Conservation (phyloP, 2,888 invertebrate species). For the Morpho achilles region DNA sequence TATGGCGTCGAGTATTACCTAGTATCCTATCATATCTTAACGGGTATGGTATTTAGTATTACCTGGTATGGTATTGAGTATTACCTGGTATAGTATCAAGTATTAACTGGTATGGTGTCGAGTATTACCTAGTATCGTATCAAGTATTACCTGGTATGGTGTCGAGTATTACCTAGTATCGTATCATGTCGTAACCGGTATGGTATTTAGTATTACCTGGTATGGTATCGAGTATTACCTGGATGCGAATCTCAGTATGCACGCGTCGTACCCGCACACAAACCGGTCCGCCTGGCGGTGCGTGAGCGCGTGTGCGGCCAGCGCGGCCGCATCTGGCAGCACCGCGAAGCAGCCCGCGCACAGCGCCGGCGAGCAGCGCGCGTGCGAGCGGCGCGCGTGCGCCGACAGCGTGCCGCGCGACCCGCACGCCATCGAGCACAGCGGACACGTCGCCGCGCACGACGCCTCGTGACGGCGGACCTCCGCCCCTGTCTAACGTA, state of each 20-base stretch:
- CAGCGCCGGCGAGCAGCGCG: conserved; percentile 34
- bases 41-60: too few relatives aligned
- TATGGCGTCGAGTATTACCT: too few relatives aligned
- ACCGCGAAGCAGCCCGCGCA: conserved; percentile 47
- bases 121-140: too few relatives aligned
- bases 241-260: conserved; percentile 57
- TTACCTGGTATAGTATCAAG: conserved; percentile 6
- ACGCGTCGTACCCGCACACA: conserved; percentile 66
- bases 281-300: conserved; percentile 57
- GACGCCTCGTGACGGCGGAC: conserved; percentile 39
- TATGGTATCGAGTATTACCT: not conserved
- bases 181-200: too few relatives aligned
- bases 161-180: too few relatives aligned
- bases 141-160: too few relatives aligned
- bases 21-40: too few relatives aligned
- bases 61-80: too few relatives aligned
- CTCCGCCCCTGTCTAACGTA: conserved; percentile 33
- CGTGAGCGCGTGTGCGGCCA: conserved; percentile 50
- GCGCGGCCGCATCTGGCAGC: conserved; percentile 35
- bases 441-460: conserved; percentile 31
- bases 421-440: conserved; percentile 25
- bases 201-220: too few relatives aligned
- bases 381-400: conserved; percentile 36
- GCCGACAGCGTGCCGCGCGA: conserved; percentile 33
- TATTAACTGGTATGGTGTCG: too few relatives aligned